Conservation (phyloP, 2,797 vertebrate species). For the Myripristis murdjan region DNA sequence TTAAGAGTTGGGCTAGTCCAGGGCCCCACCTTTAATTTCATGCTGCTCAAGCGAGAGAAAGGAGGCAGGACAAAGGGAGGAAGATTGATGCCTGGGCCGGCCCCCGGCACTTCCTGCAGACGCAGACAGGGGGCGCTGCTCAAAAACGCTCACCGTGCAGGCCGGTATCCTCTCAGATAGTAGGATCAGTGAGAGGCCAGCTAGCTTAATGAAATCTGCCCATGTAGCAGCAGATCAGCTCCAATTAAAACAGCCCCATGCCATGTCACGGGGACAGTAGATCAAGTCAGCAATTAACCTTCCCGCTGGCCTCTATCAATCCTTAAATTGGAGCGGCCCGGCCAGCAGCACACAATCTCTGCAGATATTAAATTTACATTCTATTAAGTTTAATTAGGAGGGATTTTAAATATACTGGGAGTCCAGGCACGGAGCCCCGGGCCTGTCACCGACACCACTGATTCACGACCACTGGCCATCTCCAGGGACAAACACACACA, state of each 20-base stretch:
- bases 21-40: constrained; percentile 87
- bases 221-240: constrained; percentile 82
- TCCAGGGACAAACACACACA: constrained; percentile 29
- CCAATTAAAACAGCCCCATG: constrained; percentile 86
- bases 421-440: constrained; percentile 79
- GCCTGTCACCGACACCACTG: constrained; percentile 76
- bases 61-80: constrained; percentile 81
- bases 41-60: constrained; percentile 84
- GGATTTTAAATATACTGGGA: constrained; percentile 89
- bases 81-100: constrained; percentile 79
- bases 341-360: constrained; percentile 78
- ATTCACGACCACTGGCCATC: constrained; percentile 76
- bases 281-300: constrained; percentile 91
- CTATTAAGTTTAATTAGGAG: constrained; percentile 91
- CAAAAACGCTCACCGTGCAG: constrained; percentile 6
- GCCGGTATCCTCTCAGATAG: not conserved
- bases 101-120: constrained; percentile 50
- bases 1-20: constrained; percentile 72
- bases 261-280: constrained; percentile 87
- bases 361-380: constrained; percentile 91
- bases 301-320: constrained; percentile 86
- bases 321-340: constrained; percentile 80
- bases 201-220: constrained; percentile 81
- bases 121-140: constrained; percentile 73
- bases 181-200: constrained; percentile 51